Conservation (phyloP, 37 sponge, comb jelly and placozoan genomes). For the Ephydatia muelleri region DNA sequence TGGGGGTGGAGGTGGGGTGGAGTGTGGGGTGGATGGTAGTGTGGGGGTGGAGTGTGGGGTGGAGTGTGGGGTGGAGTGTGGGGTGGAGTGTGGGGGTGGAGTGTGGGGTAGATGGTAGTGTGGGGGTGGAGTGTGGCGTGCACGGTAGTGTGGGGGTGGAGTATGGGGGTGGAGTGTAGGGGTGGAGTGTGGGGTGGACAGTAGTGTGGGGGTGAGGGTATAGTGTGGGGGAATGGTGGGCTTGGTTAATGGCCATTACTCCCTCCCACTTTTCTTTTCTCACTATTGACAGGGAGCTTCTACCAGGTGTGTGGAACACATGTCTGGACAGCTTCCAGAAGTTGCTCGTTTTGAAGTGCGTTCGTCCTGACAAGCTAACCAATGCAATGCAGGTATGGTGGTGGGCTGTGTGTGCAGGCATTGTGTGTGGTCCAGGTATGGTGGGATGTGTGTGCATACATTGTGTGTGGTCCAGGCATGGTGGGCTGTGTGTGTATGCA, state of each 20-base stretch:
- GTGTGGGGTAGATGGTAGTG: too few species aligned
- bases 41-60: too few species aligned
- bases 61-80: too few species aligned
- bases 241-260: not conserved
- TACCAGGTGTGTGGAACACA: constrained; percentile 91
- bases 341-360: constrained; percentile 83
- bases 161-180: too few species aligned
- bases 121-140: not conserved
- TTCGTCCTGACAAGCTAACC: constrained; percentile 91
- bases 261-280: not conserved
- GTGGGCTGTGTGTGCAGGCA: too few species aligned
- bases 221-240: not conserved
- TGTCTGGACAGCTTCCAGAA: constrained; percentile 90
- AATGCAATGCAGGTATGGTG: constrained; percentile 94
- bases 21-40: not conserved
- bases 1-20: not conserved
- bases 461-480: too few species aligned
- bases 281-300: constrained; percentile 63
- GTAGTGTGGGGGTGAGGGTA: too few species aligned
- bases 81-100: too few species aligned
- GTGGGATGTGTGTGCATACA: not conserved
- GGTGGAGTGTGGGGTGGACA: too few species aligned
- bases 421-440: not conserved
- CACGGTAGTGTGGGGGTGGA: too few species aligned
- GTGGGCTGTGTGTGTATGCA: too few species aligned